Conservation (phyloP, 1,140 invertebrate species). For the Plutomurus gul region DNA sequence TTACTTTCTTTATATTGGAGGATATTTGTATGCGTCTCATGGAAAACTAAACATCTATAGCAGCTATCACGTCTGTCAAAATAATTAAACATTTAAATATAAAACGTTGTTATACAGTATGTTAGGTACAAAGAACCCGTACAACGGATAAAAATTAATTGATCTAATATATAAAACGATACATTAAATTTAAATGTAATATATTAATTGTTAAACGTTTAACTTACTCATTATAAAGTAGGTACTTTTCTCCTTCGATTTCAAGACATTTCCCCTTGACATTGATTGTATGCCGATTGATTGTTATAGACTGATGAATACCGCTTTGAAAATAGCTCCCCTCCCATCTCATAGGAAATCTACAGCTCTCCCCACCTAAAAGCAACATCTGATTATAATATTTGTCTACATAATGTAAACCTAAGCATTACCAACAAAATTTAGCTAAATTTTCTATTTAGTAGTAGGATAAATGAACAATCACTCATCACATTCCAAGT, state of each 20-base stretch:
- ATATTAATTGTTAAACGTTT: not conserved
- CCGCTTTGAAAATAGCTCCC: constrained; percentile 80
- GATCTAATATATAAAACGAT: no score
- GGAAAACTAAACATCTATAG: constrained; percentile 67
- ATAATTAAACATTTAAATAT: constrained; percentile 32
- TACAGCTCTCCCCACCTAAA: constrained; percentile 60
- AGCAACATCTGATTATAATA: no score
- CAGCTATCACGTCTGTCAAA: constrained; percentile 60
- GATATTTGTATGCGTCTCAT: constrained; percentile 66
- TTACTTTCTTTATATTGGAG: constrained; percentile 71
- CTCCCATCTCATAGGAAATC: constrained; percentile 72
- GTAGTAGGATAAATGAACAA: no score
- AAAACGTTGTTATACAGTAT: not conserved
- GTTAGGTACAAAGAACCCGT: not conserved
- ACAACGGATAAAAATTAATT: no score
- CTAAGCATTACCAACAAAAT: no score
- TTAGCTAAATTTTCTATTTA: no score
- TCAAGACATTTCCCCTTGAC: constrained; percentile 75
- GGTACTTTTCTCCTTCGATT: constrained; percentile 72
- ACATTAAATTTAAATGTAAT: not conserved
- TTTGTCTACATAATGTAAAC: no score
- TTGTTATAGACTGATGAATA: constrained; percentile 66
- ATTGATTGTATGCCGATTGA: constrained; percentile 72
- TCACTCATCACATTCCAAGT: no score
- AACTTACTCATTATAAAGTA: constrained; percentile 74